Evolutionary conservation across 2,113 vertebrate genomes (phyloP).

Genomic region (Nycticryphes semicollaris): DNA sequence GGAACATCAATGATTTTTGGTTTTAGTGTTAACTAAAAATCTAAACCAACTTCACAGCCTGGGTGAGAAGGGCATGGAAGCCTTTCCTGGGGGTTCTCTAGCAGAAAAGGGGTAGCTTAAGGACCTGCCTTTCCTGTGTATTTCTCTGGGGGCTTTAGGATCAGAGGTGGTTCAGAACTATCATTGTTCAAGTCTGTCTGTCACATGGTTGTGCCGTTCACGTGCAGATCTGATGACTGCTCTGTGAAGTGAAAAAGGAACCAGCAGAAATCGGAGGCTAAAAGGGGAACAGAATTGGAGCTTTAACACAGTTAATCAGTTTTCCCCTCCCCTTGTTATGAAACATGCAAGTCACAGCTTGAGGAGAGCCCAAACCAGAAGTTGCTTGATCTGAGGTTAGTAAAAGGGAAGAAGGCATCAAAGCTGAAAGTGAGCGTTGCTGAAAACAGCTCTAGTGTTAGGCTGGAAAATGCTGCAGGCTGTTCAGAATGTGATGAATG

Average conservation of each 20-base stretch:
- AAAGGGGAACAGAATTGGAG: not conserved
- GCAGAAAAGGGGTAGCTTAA: not conserved
- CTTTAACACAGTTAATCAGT: not conserved
- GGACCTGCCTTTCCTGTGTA: not conserved
- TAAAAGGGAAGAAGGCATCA: not conserved
- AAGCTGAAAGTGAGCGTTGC: not conserved
- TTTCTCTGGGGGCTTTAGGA: not conserved
- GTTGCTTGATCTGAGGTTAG: not conserved
- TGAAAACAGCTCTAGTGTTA: not conserved
- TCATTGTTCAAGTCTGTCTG: not conserved
- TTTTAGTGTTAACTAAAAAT: not conserved
- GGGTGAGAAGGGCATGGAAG: not conserved
- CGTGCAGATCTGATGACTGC: not conserved
- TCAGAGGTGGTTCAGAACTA: not conserved
- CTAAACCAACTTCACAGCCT: not conserved
- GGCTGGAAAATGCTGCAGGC: not conserved
- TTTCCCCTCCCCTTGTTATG: not conserved
- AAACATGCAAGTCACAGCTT: not conserved
- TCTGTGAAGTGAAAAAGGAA: slow-evolving; percentile 13
- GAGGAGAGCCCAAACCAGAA: not conserved
- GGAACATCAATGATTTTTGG: not conserved
- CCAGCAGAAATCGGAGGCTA: not conserved
- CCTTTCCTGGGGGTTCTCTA: not conserved
- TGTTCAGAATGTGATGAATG: not conserved
- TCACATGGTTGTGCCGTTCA: not conserved